Percentiles rank a stretch among this genome's conserved stretches.
These are phyloP conservation scores for Ganaspis brasiliensis DNA, from an alignment of 2,888 invertebrate genomes.

Conservation along the genomic window DNA sequence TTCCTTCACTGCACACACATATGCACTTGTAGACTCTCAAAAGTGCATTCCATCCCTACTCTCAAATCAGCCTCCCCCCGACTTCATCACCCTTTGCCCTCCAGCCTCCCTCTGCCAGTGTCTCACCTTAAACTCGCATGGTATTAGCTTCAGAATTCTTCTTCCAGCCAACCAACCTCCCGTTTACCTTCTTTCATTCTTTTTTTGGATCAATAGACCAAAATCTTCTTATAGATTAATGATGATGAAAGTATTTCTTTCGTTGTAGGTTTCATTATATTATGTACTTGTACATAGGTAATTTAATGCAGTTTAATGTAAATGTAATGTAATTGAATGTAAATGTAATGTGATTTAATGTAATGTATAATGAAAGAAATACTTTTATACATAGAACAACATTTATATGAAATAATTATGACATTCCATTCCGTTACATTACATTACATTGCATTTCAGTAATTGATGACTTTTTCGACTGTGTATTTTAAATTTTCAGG, in stretches of 20 bases:
- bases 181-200: neutral
- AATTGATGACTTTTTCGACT: too few relatives aligned
- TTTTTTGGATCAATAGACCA: conserved; percentile 5
- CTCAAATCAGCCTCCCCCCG: conserved; percentile 51
- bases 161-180: conserved; percentile 28
- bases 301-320: too few relatives aligned
- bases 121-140: conserved; percentile 38
- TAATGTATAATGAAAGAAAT: too few relatives aligned
- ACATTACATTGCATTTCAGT: too few relatives aligned
- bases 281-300: too few relatives aligned
- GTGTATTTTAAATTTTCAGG: too few relatives aligned
- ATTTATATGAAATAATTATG: too few relatives aligned
- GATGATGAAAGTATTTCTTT: neutral
- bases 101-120: conserved; percentile 46
- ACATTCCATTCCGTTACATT: too few relatives aligned
- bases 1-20: conserved; percentile 19
- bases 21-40: conserved; percentile 67
- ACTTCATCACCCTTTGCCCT: conserved; percentile 66
- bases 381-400: too few relatives aligned
- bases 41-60: conserved; percentile 72
- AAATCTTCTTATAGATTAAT: neutral
- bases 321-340: too few relatives aligned
- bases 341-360: too few relatives aligned
- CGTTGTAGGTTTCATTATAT: too few relatives aligned
- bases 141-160: conserved; percentile 37